Percentiles rank a stretch among this genome's conserved stretches.
phyloP scores from a whole-genome alignment of 2,113 vertebrate genomes.

The Clarias macrocephalus region DNA sequence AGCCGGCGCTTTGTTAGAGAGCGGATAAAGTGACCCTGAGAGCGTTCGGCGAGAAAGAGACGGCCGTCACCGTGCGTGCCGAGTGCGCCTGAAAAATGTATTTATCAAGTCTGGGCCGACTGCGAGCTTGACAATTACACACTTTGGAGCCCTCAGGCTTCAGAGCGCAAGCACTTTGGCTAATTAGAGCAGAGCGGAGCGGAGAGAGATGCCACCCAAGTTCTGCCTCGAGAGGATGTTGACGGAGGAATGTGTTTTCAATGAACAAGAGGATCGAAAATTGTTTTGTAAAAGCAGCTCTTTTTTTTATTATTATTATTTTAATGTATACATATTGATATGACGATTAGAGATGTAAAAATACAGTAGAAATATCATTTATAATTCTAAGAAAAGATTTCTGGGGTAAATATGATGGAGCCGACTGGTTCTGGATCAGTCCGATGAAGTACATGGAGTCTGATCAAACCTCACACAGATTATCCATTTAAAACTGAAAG shows the following conservation, averaged over 20 bases:
- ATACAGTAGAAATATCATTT: too few relatives aligned
- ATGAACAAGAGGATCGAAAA: background rate
- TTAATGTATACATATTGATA: too few relatives aligned
- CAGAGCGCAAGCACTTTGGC: conserved; percentile 25
- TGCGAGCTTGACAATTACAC: conserved; percentile 34
- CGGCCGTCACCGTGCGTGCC: background rate
- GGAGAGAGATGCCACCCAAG: conserved; percentile 32
- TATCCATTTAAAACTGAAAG: background rate
- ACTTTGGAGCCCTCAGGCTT: conserved; percentile 30
- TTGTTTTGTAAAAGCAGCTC: background rate
- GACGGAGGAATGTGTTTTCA: conserved; percentile 27
- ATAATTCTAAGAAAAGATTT: too few relatives aligned
- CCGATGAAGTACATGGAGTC: background rate
- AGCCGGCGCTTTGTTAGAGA: conserved; percentile 43
- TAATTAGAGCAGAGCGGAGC: conserved; percentile 25
- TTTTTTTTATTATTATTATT: background rate
- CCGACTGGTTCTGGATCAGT: background rate
- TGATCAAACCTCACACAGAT: background rate
- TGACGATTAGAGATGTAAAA: background rate
- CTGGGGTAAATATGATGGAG: too few relatives aligned
- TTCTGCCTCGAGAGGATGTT: conserved; percentile 34
- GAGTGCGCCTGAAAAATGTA: conserved; percentile 14
- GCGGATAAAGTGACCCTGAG: conserved; percentile 59
- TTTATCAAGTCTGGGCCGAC: conserved; percentile 35
- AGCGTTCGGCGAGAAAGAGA: conserved; percentile 29